Percentiles rank a stretch among this genome's conserved stretches.
These are phyloP conservation scores for Acrocephalus arundinaceus DNA, from an alignment of 2,113 vertebrate species.

Conservation along the genomic window DNA sequence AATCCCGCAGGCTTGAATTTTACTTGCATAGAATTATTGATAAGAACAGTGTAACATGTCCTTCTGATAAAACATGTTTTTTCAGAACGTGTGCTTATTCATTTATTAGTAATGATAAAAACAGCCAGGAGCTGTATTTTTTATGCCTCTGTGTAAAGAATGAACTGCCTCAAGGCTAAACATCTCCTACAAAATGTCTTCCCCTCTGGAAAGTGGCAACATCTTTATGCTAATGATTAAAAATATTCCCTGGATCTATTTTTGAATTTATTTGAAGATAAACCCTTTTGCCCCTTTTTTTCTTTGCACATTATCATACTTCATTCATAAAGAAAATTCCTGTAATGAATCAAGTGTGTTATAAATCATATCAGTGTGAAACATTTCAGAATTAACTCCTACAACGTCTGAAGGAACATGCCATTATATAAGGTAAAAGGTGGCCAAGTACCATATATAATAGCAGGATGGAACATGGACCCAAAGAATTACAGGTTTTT, in stretches of 20 bases:
- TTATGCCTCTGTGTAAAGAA: conserved; percentile 58
- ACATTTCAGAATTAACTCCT: neutral
- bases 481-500: neutral
- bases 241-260: conserved; percentile 22
- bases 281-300: rapidly evolving
- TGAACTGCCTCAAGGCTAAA: conserved; percentile 58
- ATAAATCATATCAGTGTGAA: neutral
- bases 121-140: conserved; percentile 55
- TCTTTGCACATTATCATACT: neutral
- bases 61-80: conserved; percentile 40
- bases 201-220: conserved; percentile 35
- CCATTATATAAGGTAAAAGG: neutral
- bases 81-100: conserved; percentile 42
- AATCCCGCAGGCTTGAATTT: conserved; percentile 29
- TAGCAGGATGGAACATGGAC: neutral
- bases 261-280: neutral
- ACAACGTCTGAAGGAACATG: neutral
- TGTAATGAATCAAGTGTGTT: neutral
- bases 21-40: conserved; percentile 63
- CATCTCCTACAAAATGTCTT: conserved; percentile 38
- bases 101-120: conserved; percentile 65
- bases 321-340: conserved; percentile 4
- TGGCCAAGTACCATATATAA: neutral
- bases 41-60: conserved; percentile 51
- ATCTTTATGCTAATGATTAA: conserved; percentile 57